Evolutionary conservation across 1,140 invertebrate species (phyloP), one percentile per base, ranked within the genome.

Genomic region (Pseudomyrmex flavicornis): DNA sequence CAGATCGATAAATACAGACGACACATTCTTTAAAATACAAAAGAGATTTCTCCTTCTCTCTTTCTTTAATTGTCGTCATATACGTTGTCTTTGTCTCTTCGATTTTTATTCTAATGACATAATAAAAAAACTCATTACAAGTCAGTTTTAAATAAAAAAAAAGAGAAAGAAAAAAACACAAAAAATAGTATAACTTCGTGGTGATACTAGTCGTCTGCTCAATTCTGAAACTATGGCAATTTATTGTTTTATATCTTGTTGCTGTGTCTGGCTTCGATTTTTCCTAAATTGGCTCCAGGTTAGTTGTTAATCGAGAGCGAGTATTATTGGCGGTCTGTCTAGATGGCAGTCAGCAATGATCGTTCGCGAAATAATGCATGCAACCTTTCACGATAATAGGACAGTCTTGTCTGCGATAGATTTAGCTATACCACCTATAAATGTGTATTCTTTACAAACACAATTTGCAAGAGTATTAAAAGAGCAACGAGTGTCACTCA

Each of bases 261-360:
- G 76, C 68, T 50, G 7, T 44, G 83, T 84, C 83, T 82, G 76
- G 66, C 63, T 84, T 84, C 63, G 76, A 84, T 84, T 84, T 84
- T 84, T 82, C 83, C 66, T 46, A 80, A 77, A 80, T 84, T 84
- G 82, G 65, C 35, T 17, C 17, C 44, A 12, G 56, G 59, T 72
- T 84, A 82, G 66, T 82, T 72, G 61, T 70, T 80, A 84, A 82
- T 70, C 44, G 35, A 82, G 69, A 82, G 44, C 61, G 20, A 48
- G 66, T 85, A 82, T 85, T 85, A 82, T 82, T 82, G 76, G 68
- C 68, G 15, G 20, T 68, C 56, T 52, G 76, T 85, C 77, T 73
- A 63, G 56, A 82, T 73, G 62, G 58, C 77, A 72, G 69, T 85
- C 69, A 66, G 68, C 77, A 66, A 85, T 85, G 69, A 85, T 85